A percentile compares a stretch with the other conserved stretches of the same genome.
Evolutionary conservation across 2,888 invertebrate species (phyloP).

Genomic region (Asteroscopus sphinx): DNA sequence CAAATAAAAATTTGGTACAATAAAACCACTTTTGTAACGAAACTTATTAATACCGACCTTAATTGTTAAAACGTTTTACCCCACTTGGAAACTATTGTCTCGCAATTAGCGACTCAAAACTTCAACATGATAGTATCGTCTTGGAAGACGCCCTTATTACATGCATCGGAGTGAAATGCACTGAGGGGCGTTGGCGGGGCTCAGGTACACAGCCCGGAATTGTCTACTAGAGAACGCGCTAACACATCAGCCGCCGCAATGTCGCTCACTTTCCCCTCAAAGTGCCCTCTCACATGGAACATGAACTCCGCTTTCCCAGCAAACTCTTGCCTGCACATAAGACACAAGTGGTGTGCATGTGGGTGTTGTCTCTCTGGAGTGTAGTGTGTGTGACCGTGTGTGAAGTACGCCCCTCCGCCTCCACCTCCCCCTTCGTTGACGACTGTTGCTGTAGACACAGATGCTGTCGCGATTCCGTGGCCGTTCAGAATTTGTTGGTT

Average conservation of each 20-base stretch:
- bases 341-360: constrained; percentile 89
- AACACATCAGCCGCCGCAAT: constrained; percentile 88
- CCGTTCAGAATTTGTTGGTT: constrained; percentile 86
- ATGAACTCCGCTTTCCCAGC: constrained; percentile 92
- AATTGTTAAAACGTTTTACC: constrained; percentile 42
- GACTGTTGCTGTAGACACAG: constrained; percentile 84
- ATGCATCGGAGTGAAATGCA: constrained; percentile 80
- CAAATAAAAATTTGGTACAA: constrained; percentile 16
- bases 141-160: constrained; percentile 81
- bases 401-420: constrained; percentile 79
- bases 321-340: constrained; percentile 92
- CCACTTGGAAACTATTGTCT: constrained; percentile 43
- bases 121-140: constrained; percentile 86
- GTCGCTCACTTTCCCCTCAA: constrained; percentile 89
- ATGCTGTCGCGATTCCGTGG: constrained; percentile 82
- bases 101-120: constrained; percentile 69
- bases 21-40: constrained; percentile 19
- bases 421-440: constrained; percentile 79
- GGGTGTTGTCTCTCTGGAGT: constrained; percentile 84
- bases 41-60: constrained; percentile 47
- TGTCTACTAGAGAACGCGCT: constrained; percentile 87
- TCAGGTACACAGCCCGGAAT: constrained; percentile 89
- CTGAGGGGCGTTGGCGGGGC: constrained; percentile 81
- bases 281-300: constrained; percentile 92
- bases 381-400: constrained; percentile 85